Percentiles rank a stretch among this genome's conserved stretches.
Evolutionary conservation across 2,797 vertebrate genomes (phyloP).

Genomic region (Microctenopoma steveboyesi): DNA sequence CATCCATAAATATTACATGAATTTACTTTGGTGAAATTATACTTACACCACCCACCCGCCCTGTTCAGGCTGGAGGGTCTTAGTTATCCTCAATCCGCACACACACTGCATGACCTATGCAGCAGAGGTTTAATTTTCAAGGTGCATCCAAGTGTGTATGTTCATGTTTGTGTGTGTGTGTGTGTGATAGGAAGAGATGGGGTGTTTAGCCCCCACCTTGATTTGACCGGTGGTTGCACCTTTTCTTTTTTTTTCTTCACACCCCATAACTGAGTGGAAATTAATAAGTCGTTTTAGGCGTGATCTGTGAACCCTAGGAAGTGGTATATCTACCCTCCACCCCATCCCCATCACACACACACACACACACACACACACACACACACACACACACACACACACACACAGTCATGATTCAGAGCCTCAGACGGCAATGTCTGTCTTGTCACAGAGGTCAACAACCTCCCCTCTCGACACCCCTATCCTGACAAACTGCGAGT

Average conservation of each 20-base stretch:
- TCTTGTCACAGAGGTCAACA: constrained; percentile 73
- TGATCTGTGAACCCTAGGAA: constrained; percentile 80
- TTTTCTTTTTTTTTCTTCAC: constrained; percentile 62
- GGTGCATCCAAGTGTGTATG: constrained; percentile 56
- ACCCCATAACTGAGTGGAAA: constrained; percentile 81
- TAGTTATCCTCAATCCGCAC: constrained; percentile 15
- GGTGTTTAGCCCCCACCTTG: constrained; percentile 35
- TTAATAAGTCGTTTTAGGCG: constrained; percentile 81
- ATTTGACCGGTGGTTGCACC: constrained; percentile 62
- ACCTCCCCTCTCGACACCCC: constrained; percentile 63
- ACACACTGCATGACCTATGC: constrained; percentile 52
- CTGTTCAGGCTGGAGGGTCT: constrained; percentile 41
- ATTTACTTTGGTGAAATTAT: constrained; percentile 74
- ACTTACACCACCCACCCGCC: constrained; percentile 41
- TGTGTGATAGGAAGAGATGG: not conserved
- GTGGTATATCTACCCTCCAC: constrained; percentile 59
- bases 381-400: constrained; percentile 51
- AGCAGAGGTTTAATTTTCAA: constrained; percentile 71
- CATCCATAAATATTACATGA: constrained; percentile 74
- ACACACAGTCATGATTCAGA: constrained; percentile 44
- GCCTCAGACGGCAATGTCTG: constrained; percentile 55
- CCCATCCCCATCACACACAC: constrained; percentile 27
- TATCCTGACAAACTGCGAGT: constrained; percentile 91
- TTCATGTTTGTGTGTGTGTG: constrained; percentile 4
- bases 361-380: constrained; percentile 50